Base-by-base conservation (phyloP, 1,140 invertebrate species). In the Zaprionus taronus region DNA sequence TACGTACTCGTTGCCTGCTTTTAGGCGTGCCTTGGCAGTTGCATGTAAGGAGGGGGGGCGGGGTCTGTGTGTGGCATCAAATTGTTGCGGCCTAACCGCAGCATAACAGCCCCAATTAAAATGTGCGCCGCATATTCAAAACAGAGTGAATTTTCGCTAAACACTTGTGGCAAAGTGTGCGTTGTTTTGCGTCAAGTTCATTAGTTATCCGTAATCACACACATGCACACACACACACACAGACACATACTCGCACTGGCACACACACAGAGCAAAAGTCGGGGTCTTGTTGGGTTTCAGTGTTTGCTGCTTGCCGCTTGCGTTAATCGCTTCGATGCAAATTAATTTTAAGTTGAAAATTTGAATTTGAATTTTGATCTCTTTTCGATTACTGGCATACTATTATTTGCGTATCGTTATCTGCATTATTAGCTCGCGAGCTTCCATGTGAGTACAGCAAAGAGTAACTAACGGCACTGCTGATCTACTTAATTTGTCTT, bases 71-170 rank as follows among this genome's bases (percentile, higher is more conserved):
- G 9, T 53, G 49, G 12, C 34, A 55, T 34, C 69, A 77, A 72
- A 91, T 91, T 84, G 79, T 82, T 91, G 87, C 38, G 87, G 87
- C 81, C 69, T 72, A 79, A 79, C 87, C 87, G 36, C 87, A 91
- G 65, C 78, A 83, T 76, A 74, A 77, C 79, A 83, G 58, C 66
- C 51, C 53, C 83, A 78, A 82, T 72, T 78, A 76, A 78, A 77
- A 77, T 81, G 51, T 69, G 36, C 47, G 34, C 53, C 26, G 66
- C 55, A 77, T 53, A 53, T 65, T 49, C 66, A 80, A 82, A 41
- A 70, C 28, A 56, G 31, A 56, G 41, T 31, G 41, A 80, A 80
- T 84, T 83, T n/a, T 81, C 66, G 70, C 81, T 84, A 81, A 84
- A 84, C 81, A 78, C 41, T 74, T 61, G 55, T 53, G 69, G 62